Evolutionary conservation across 2,888 invertebrate species (phyloP).

Genomic region (Teleogryllus oceanicus): DNA sequence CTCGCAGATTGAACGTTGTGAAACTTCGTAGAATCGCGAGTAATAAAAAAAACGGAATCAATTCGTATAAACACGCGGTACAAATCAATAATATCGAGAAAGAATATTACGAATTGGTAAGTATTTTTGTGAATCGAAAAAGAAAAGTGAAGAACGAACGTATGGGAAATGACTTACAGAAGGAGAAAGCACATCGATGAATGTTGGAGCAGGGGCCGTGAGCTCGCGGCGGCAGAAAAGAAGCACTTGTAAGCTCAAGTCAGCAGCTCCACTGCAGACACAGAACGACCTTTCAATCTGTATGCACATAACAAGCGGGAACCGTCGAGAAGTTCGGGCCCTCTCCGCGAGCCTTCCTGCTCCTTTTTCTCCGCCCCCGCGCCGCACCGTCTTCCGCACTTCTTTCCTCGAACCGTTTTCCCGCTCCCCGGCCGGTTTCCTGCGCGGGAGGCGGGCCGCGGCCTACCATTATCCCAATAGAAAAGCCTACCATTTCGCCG

Average conservation of each 20-base stretch:
- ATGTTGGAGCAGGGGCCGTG: too few relatives aligned
- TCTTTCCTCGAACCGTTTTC: constrained; percentile 29
- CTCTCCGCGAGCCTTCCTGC: constrained; percentile 29
- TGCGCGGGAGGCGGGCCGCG: not conserved
- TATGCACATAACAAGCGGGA: constrained; percentile 35
- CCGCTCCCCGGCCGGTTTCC: constrained; percentile 29
- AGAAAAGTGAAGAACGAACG: too few relatives aligned
- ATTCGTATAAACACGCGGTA: too few relatives aligned
- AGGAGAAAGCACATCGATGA: too few relatives aligned
- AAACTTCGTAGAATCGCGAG: too few relatives aligned
- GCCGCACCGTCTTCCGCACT: constrained; percentile 35
- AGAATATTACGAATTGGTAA: too few relatives aligned
- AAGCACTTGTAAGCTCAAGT: not conserved
- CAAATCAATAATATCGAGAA: too few relatives aligned
- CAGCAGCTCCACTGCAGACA: not conserved
- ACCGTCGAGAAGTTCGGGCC: constrained; percentile 21
- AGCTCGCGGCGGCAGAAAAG: not conserved
- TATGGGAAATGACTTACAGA: too few relatives aligned
- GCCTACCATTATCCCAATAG: constrained; percentile 27
- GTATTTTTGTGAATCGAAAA: too few relatives aligned
- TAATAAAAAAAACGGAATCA: too few relatives aligned
- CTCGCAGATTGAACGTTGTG: too few relatives aligned
- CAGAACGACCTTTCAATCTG: constrained; percentile 23
- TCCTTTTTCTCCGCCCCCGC: constrained; percentile 26
- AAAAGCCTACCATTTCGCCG: constrained; percentile 30